A percentile compares a stretch with the other conserved stretches of the same genome.
Conservation (phyloP, 2,888 invertebrate species). For the Pollenia angustigena region DNA sequence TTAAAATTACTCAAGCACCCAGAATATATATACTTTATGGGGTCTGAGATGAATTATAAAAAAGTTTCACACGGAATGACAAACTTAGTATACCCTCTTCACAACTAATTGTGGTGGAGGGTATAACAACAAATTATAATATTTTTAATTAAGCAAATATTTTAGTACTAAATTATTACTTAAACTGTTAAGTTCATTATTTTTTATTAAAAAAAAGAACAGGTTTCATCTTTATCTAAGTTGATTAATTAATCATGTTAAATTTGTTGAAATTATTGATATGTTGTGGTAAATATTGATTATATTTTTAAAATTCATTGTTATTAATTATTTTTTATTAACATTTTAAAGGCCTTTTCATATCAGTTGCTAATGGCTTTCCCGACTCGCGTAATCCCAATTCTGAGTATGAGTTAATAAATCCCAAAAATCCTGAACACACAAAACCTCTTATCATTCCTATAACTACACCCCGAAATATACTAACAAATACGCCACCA, state of each 20-base stretch:
- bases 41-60: too few species aligned
- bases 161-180: slow-evolving; percentile 62
- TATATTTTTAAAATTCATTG: neutral
- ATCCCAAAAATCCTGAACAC: slow-evolving; percentile 69
- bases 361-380: slow-evolving; percentile 36
- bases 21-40: too few species aligned
- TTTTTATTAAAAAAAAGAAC: neutral
- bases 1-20: too few species aligned
- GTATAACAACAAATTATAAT: slow-evolving; percentile 13
- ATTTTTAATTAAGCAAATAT: slow-evolving; percentile 22
- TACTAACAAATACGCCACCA: slow-evolving; percentile 76
- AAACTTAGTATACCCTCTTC: too few species aligned
- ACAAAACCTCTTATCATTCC: slow-evolving; percentile 76
- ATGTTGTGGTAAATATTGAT: slow-evolving; percentile 47
- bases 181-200: slow-evolving; percentile 47
- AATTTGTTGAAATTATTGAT: slow-evolving; percentile 27
- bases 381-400: slow-evolving; percentile 78
- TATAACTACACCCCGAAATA: slow-evolving; percentile 74
- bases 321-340: neutral
- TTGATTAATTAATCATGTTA: slow-evolving; percentile 40
- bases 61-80: too few species aligned
- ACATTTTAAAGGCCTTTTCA: slow-evolving; percentile 24
- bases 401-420: slow-evolving; percentile 81
- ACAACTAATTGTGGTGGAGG: too few species aligned
- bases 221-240: slow-evolving; percentile 11